Conservation (phyloP, 2,113 vertebrate genomes). For the Petrocephalus microphthalmus region DNA sequence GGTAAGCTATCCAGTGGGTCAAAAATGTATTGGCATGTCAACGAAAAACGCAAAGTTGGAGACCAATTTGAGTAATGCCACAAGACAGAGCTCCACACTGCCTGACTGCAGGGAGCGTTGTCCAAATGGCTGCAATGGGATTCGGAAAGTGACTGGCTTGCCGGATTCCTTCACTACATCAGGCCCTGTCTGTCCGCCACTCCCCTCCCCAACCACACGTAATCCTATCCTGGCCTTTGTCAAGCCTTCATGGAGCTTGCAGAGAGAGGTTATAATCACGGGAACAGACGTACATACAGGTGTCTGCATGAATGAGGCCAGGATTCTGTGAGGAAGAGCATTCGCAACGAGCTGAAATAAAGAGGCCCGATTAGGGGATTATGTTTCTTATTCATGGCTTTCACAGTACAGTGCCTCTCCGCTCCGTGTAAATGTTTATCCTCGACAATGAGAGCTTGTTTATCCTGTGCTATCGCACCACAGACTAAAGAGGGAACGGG, state of each 20-base stretch:
- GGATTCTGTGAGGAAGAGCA: background rate
- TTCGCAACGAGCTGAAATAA: background rate
- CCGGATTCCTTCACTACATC: background rate
- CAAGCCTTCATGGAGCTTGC: background rate
- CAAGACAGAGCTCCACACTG: background rate
- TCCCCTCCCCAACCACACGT: background rate
- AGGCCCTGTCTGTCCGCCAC: background rate
- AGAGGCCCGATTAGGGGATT: slow-evolving; percentile 7
- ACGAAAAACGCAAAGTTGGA: background rate
- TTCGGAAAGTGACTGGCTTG: background rate
- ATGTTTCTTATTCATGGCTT: background rate
- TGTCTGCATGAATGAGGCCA: background rate
- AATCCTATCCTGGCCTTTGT: background rate
- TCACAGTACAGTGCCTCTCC: slow-evolving; percentile 1
- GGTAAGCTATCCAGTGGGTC: background rate
- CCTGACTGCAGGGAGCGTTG: background rate
- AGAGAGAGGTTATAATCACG: background rate
- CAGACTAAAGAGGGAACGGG: background rate
- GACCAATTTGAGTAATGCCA: background rate
- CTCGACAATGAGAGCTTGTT: background rate
- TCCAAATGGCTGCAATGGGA: background rate
- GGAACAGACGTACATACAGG: background rate
- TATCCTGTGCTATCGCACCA: background rate
- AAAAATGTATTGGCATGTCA: background rate
- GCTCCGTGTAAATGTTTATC: slow-evolving; percentile 2